Evolutionary conservation across 1,140 invertebrate species (phyloP).

Genomic region (Bombus sylvicola): DNA sequence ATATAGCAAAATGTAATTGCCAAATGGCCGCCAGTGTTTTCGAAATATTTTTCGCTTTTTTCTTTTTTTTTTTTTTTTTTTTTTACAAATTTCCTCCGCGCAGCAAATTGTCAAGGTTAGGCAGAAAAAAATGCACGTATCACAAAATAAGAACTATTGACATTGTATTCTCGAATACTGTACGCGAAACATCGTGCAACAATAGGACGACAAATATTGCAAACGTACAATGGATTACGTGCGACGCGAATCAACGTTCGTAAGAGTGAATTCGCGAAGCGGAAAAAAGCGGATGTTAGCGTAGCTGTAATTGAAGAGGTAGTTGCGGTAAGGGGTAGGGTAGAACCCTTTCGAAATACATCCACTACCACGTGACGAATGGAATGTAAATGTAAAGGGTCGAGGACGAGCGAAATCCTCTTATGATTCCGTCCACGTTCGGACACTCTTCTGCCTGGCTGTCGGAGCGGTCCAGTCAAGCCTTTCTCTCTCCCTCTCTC

Average conservation of each 20-base stretch:
- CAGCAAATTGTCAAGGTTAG: no score
- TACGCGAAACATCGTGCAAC: no score
- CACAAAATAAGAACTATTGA: no score
- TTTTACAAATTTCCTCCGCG: no score
- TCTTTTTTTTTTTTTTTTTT: no score
- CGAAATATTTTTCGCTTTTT: no score
- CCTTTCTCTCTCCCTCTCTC: neutral
- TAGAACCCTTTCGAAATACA: slow-evolving; percentile 47
- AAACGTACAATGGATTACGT: neutral
- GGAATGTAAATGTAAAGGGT: slow-evolving; percentile 68
- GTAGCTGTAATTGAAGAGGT: slow-evolving; percentile 27
- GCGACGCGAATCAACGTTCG: neutral
- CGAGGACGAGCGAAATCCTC: slow-evolving; percentile 51
- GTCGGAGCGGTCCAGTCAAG: slow-evolving; percentile 50
- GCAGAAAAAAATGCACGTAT: no score
- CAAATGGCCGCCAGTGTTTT: no score
- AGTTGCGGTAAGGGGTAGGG: neutral
- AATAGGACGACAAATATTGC: no score
- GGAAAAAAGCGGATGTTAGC: slow-evolving; percentile 18
- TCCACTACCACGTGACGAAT: slow-evolving; percentile 30
- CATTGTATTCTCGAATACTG: no score
- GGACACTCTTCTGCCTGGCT: slow-evolving; percentile 54
- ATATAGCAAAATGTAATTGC: no score
- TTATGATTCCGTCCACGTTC: slow-evolving; percentile 69
- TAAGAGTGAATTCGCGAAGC: neutral